These are phyloP conservation scores for Phrynosoma platyrhinos DNA, from an alignment of 2,113 vertebrate genomes.

Conservation along the genomic window DNA sequence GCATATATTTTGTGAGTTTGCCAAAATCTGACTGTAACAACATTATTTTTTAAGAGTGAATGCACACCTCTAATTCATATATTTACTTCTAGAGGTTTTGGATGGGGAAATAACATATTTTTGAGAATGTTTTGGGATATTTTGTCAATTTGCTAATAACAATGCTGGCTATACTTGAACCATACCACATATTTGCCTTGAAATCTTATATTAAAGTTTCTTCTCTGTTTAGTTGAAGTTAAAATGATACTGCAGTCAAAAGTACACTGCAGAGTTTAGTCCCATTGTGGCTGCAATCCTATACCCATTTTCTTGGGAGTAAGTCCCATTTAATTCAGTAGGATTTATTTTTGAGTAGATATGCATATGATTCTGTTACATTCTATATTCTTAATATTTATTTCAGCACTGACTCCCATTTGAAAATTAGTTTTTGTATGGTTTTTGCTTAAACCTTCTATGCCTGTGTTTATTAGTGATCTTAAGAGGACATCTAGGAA, in stretches of 20 bases:
- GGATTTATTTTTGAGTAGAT: slow-evolving; percentile 29
- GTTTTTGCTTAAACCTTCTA: not conserved
- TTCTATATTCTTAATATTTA: not conserved
- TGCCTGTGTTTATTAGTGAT: not conserved
- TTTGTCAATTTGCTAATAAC: slow-evolving; percentile 39
- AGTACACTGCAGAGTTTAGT: not conserved
- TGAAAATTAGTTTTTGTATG: not conserved
- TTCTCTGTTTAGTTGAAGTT: not conserved
- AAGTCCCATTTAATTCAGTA: slow-evolving; percentile 6
- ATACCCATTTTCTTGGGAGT: not conserved
- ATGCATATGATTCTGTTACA: not conserved
- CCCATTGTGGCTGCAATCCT: not conserved
- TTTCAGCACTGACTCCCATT: not conserved
- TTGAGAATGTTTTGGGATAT: slow-evolving; percentile 32
- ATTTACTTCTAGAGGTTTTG: slow-evolving; percentile 40
- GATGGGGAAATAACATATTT: slow-evolving; percentile 52
- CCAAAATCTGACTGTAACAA: slow-evolving; percentile 36
- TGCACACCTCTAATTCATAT: slow-evolving; percentile 4
- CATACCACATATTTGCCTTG: slow-evolving; percentile 44
- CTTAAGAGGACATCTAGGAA: not conserved
- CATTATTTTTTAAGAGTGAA: not conserved
- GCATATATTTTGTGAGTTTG: slow-evolving; percentile 50
- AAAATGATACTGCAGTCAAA: not conserved
- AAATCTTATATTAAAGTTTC: slow-evolving; percentile 28
- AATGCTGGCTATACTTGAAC: slow-evolving; percentile 31